Conservation (phyloP, 2,113 vertebrate genomes). For the Hemicordylus capensis region DNA sequence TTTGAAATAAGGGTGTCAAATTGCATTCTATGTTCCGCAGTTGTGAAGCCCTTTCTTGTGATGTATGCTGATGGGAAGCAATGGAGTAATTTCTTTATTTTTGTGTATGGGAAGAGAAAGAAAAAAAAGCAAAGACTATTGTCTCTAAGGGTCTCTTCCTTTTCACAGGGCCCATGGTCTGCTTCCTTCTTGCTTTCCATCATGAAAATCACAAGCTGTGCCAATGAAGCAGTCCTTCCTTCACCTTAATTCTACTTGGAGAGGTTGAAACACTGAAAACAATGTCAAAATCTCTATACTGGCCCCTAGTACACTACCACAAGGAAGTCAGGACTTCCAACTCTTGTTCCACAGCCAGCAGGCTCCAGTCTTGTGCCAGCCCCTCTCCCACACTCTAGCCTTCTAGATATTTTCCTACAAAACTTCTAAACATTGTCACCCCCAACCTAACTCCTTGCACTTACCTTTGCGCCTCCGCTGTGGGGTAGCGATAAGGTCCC, state of each 20-base stretch:
- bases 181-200: not conserved
- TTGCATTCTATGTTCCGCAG: not conserved
- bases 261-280: not conserved
- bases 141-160: not conserved
- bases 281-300: not conserved
- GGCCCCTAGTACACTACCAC: not conserved
- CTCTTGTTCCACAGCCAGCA: too few species aligned
- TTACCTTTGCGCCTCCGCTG: slow-evolving; percentile 88
- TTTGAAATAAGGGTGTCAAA: not conserved
- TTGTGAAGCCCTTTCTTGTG: not conserved
- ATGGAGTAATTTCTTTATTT: not conserved
- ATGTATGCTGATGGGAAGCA: not conserved
- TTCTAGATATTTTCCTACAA: not conserved
- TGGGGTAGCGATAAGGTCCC: slow-evolving; percentile 87
- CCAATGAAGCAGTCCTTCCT: not conserved
- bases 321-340: not conserved
- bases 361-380: not conserved
- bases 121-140: not conserved
- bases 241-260: not conserved
- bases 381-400: not conserved
- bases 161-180: not conserved
- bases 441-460: not conserved
- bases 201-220: not conserved
- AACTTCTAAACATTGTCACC: too few species aligned
- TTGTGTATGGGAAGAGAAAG: not conserved